phyloP scores from a whole-genome alignment of 2,888 invertebrate genomes.

The Mesorhabditis belari region DNA sequence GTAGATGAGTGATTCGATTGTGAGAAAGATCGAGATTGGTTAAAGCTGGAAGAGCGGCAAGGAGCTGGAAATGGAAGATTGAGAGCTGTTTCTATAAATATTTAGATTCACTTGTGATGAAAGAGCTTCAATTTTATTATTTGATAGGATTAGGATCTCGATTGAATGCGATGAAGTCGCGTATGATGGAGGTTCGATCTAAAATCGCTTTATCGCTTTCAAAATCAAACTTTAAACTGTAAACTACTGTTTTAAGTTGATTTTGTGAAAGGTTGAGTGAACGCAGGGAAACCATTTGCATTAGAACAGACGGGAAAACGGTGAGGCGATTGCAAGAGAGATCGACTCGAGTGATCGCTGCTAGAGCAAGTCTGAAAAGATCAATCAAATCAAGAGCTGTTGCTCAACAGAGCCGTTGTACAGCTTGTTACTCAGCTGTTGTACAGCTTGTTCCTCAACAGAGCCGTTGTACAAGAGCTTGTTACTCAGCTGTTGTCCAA shows the following conservation, averaged over 20 bases:
- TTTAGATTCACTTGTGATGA: slow-evolving; percentile 72
- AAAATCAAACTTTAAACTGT: background rate
- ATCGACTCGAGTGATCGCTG: slow-evolving; percentile 85
- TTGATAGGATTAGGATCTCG: slow-evolving; percentile 75
- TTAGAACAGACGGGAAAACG: slow-evolving; percentile 72
- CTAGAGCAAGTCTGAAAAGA: slow-evolving; percentile 62
- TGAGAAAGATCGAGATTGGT: slow-evolving; percentile 76
- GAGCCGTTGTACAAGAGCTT: too few relatives aligned
- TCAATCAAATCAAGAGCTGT: background rate
- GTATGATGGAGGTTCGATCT: slow-evolving; percentile 27
- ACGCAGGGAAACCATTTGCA: slow-evolving; percentile 72
- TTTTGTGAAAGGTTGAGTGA: slow-evolving; percentile 66
- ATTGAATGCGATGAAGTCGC: slow-evolving; percentile 30
- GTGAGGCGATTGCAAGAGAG: slow-evolving; percentile 80
- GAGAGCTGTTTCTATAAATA: slow-evolving; percentile 65
- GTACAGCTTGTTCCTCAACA: too few relatives aligned
- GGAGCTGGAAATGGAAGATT: slow-evolving; percentile 48
- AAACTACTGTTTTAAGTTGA: background rate
- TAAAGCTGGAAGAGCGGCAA: slow-evolving; percentile 31
- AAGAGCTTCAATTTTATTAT: slow-evolving; percentile 76
- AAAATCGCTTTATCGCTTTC: slow-evolving; percentile 4
- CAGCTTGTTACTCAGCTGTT: too few relatives aligned
- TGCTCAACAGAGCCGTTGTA: too few relatives aligned
- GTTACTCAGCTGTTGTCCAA: too few relatives aligned
- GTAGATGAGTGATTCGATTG: slow-evolving; percentile 78